Conservation (phyloP, 2,113 vertebrate genomes). For the Anolis sagrei region DNA sequence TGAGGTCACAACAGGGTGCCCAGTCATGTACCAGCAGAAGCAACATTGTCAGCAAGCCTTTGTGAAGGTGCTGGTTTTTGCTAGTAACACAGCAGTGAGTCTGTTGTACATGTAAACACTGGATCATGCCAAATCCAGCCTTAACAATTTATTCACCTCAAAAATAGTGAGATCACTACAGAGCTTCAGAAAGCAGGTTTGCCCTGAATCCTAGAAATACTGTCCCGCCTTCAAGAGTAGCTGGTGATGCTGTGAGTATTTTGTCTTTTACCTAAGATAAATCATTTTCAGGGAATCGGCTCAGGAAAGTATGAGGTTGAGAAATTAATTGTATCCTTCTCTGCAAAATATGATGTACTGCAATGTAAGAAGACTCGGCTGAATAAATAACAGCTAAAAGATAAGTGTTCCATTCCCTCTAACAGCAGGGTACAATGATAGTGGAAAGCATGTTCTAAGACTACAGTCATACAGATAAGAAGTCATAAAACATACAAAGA, state of each 20-base stretch:
- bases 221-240: neutral
- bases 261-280: neutral
- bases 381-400: slow-evolving; percentile 65
- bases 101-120: too few species aligned
- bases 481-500: slow-evolving; percentile 63
- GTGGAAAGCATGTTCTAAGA: slow-evolving; percentile 69
- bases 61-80: too few species aligned
- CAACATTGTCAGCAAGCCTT: too few species aligned
- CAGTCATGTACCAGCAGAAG: too few species aligned
- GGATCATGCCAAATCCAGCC: too few species aligned
- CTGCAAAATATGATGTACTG: slow-evolving; percentile 30
- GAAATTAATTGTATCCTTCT: slow-evolving; percentile 31
- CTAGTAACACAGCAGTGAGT: too few species aligned
- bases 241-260: too few species aligned
- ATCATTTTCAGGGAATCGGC: neutral
- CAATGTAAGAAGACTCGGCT: slow-evolving; percentile 49
- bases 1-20: too few species aligned
- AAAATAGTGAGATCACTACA: too few species aligned
- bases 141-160: too few species aligned
- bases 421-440: slow-evolving; percentile 46
- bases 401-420: slow-evolving; percentile 47
- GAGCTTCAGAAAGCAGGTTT: neutral
- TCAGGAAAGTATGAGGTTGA: slow-evolving; percentile 32
- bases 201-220: neutral
- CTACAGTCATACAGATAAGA: slow-evolving; percentile 62